Evolutionary conservation across 1,140 invertebrate species (phyloP).

Genomic region (Papilio dardanus): DNA sequence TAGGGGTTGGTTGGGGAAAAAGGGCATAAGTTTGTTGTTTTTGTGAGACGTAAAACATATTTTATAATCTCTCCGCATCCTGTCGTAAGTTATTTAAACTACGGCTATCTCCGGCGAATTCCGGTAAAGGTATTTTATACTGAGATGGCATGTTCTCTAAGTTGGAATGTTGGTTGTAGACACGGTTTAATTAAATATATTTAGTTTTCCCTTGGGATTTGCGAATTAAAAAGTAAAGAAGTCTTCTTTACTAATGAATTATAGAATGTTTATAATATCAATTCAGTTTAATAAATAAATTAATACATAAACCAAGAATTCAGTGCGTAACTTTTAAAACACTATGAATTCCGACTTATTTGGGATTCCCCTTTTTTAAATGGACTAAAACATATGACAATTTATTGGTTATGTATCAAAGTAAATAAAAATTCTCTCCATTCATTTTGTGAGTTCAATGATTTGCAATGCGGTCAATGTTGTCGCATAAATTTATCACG

Average conservation of each 20-base stretch:
- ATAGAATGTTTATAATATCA: no score
- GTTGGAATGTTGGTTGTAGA: neutral
- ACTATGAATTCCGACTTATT: no score
- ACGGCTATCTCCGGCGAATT: neutral
- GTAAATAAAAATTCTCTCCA: no score
- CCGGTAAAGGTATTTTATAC: neutral
- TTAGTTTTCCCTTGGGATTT: neutral
- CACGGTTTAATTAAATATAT: neutral
- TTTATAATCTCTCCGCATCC: neutral
- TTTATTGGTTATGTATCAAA: no score
- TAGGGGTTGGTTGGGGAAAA: no score
- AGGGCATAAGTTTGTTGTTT: no score
- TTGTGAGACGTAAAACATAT: neutral
- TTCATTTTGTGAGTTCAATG: no score
- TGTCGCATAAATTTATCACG: neutral
- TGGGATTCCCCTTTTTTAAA: no score
- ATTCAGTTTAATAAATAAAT: no score
- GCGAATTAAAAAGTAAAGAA: neutral
- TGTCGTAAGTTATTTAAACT: neutral
- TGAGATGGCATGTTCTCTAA: neutral
- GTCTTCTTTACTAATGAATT: neutral
- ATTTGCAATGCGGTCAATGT: neutral
- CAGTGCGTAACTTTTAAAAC: no score
- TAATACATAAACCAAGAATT: no score
- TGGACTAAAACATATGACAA: no score